phyloP scores from a whole-genome alignment of 2,888 invertebrate species.

The Phyto melanocephala region DNA sequence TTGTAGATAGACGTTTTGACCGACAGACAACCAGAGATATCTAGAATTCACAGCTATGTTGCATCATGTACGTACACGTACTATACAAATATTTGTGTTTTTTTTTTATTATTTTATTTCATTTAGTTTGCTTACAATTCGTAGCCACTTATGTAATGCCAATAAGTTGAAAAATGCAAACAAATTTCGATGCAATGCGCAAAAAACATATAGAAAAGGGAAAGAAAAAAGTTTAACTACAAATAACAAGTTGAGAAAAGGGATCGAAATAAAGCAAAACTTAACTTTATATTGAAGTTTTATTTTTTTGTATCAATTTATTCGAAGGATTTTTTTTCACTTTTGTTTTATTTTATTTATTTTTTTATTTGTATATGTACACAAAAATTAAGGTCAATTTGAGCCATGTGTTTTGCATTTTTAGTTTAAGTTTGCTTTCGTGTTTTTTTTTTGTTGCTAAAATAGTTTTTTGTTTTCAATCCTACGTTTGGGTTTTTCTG shows the following conservation, averaged over 20 bases:
- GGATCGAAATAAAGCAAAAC: constrained; percentile 43
- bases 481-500: constrained; percentile 13
- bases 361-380: background rate
- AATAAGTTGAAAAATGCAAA: constrained; percentile 61
- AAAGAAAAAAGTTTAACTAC: constrained; percentile 10
- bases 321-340: background rate
- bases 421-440: constrained; percentile 48
- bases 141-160: constrained; percentile 56
- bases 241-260: constrained; percentile 26
- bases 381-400: constrained; percentile 60
- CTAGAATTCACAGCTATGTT: background rate
- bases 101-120: background rate
- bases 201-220: constrained; percentile 21
- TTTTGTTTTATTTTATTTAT: constrained; percentile 10
- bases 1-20: background rate
- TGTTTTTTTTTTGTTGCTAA: constrained; percentile 18
- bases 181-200: constrained; percentile 60
- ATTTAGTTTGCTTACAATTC: constrained; percentile 48
- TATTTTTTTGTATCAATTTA: background rate
- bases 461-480: constrained; percentile 27
- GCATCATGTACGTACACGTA: too few relatives aligned
- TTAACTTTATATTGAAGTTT: constrained; percentile 58
- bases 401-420: constrained; percentile 62
- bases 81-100: background rate
- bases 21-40: background rate